Evolutionary conservation across 2,888 invertebrate species (phyloP).

Genomic region (Elysia crispata): DNA sequence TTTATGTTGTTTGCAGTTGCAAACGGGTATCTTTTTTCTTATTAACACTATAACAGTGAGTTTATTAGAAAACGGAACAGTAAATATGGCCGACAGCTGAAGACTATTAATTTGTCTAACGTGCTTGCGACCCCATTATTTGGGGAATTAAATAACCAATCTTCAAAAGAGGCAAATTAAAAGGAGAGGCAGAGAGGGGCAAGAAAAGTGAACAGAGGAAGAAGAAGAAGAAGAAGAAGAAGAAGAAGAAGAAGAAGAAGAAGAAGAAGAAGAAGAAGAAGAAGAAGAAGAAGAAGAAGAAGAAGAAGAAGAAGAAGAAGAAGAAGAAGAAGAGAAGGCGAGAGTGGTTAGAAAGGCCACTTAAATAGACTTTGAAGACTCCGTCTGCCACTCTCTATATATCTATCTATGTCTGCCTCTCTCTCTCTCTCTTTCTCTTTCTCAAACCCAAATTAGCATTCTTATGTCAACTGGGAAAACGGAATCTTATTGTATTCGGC

Average conservation of each 20-base stretch:
- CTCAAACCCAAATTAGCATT: no score
- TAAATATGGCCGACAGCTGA: no score
- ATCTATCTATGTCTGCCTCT: not conserved
- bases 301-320: not conserved
- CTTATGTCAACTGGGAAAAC: no score
- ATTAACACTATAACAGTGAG: no score
- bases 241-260: not conserved
- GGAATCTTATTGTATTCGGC: no score
- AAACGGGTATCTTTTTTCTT: no score
- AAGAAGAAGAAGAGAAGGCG: not conserved
- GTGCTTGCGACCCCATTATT: no score
- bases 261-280: not conserved
- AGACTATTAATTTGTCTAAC: no score
- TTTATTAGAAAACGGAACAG: no score
- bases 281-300: not conserved
- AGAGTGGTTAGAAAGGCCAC: not conserved
- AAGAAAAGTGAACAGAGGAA: not conserved
- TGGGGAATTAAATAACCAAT: no score
- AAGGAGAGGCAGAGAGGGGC: not conserved
- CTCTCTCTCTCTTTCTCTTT: constrained; percentile 11
- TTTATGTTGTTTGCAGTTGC: no score
- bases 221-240: not conserved
- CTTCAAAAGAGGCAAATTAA: no score
- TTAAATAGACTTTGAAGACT: not conserved
- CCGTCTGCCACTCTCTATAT: not conserved